A percentile compares a stretch with the other conserved stretches of the same genome.
Evolutionary conservation across 1,140 invertebrate species (phyloP).

Genomic region (Rhyzopertha dominica): DNA sequence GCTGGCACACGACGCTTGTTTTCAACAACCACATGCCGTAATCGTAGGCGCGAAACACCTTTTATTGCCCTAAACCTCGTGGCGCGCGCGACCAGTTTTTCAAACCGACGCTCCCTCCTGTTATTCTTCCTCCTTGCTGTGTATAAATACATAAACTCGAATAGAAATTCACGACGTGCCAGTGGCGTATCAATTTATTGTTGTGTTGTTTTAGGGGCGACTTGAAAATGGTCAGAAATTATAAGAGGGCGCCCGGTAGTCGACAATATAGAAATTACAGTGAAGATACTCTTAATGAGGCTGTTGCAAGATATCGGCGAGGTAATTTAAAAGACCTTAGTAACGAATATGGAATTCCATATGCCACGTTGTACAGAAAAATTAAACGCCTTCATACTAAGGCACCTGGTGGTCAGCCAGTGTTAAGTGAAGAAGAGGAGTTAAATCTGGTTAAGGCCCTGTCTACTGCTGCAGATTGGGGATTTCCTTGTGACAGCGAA

Average conservation of each 20-base stretch:
- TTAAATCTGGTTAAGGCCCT: constrained; percentile 1
- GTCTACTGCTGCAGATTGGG: constrained; percentile 15
- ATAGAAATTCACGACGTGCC: no score
- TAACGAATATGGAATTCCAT: constrained; percentile 17
- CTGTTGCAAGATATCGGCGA: not conserved
- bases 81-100: no score
- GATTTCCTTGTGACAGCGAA: constrained; percentile 20
- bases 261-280: constrained; percentile 3
- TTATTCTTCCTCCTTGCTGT: no score
- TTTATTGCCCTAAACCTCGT: no score
- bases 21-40: no score
- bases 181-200: no score
- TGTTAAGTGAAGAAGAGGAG: constrained; percentile 11
- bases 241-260: constrained; percentile 9
- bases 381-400: constrained; percentile 15
- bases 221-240: constrained; percentile 16
- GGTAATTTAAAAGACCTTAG: constrained; percentile 7
- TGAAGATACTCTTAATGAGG: constrained; percentile 5
- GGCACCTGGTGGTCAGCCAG: constrained; percentile 8
- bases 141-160: no score
- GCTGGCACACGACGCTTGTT: no score
- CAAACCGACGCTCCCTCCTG: no score
- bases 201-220: constrained; percentile 18
- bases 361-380: constrained; percentile 19
- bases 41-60: no score